phyloP scores from a whole-genome alignment of 2,797 vertebrate species.

The Heterohyrax brucei region DNA sequence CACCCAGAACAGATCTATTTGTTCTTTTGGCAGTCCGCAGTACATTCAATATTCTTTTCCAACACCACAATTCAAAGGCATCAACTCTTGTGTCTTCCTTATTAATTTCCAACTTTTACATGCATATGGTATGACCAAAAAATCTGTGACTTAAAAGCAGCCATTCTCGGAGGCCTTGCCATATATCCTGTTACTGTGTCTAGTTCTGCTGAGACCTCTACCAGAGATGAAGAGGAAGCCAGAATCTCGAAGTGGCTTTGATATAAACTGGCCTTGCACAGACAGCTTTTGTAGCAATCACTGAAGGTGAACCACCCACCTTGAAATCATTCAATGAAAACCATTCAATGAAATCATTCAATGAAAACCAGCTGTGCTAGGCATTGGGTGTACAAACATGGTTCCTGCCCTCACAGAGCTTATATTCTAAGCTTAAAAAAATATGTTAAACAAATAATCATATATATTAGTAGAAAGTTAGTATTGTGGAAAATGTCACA shows the following conservation, averaged over 20 bases:
- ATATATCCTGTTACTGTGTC: background rate
- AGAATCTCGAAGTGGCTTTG: background rate
- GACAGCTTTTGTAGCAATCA: background rate
- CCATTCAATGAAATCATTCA: no score
- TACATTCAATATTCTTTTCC: no score
- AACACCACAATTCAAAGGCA: no score
- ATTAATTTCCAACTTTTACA: no score
- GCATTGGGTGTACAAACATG: background rate
- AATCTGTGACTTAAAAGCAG: background rate
- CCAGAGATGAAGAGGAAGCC: background rate
- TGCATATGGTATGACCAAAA: background rate
- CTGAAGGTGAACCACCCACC: background rate
- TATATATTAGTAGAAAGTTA: slow-evolving; percentile 38
- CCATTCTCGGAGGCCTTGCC: background rate
- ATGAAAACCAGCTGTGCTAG: background rate
- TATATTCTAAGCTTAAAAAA: slow-evolving; percentile 5
- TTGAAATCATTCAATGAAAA: background rate
- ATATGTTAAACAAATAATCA: background rate
- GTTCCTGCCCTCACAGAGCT: background rate
- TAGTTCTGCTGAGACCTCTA: background rate
- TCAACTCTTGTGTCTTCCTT: no score
- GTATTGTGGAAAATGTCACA: background rate
- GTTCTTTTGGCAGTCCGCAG: no score
- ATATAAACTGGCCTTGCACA: background rate
- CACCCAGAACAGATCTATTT: no score